Evolutionary conservation across 2,888 invertebrate species (phyloP).

Genomic region (Psylliodes chrysocephalus): DNA sequence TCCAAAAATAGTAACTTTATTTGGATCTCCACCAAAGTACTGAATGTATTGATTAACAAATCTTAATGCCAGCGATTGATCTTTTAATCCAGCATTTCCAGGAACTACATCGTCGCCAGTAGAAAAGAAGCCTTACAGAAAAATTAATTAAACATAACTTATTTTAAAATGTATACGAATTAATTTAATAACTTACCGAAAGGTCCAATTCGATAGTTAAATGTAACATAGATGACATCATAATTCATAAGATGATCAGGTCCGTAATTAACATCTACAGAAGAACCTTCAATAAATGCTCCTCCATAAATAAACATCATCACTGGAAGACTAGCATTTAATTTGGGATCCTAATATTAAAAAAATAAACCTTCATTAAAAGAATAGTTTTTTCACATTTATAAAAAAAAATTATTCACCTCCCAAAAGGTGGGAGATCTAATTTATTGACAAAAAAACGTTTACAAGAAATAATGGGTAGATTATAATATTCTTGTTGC

Average conservation of each 20-base stretch:
- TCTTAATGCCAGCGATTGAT: conserved; percentile 53
- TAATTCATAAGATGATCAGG: conserved; percentile 67
- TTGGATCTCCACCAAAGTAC: conserved; percentile 55
- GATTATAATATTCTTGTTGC: too few species aligned
- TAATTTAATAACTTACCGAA: conserved; percentile 63
- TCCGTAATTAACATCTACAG: conserved; percentile 51
- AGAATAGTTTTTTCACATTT: too few species aligned
- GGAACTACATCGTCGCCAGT: conserved; percentile 54
- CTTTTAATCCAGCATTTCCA: conserved; percentile 56
- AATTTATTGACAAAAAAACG: too few species aligned
- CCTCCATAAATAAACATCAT: conserved; percentile 63
- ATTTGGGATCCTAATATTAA: conserved; percentile 35
- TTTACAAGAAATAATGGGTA: too few species aligned
- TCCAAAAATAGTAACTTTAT: conserved; percentile 55
- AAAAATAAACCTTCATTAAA: too few species aligned
- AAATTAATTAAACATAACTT: too few species aligned
- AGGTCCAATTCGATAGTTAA: conserved; percentile 78
- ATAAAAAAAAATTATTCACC: too few species aligned
- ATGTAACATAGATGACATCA: conserved; percentile 73
- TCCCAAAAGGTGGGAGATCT: too few species aligned
- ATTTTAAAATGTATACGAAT: too few species aligned
- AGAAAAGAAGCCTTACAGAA: conserved; percentile 57
- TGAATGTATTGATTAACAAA: conserved; percentile 53
- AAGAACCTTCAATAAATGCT: conserved; percentile 58
- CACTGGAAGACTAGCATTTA: conserved; percentile 56